These are phyloP conservation scores for Holacanthella duospinosa DNA, from an alignment of 2,888 invertebrate genomes.

Conservation along the genomic window DNA sequence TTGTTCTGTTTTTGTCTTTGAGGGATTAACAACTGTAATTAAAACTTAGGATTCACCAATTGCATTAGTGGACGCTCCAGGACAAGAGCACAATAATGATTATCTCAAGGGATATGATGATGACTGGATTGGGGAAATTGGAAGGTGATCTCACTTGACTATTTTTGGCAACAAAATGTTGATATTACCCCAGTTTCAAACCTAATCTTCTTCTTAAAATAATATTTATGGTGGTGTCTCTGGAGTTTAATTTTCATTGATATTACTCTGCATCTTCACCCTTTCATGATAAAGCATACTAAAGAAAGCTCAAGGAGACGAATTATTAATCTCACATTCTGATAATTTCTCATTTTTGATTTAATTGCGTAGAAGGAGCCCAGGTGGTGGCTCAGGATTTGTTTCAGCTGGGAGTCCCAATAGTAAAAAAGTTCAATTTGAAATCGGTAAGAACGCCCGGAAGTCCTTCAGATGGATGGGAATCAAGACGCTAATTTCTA, in stretches of 20 bases:
- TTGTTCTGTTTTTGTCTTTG: no score
- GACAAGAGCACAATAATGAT: no score
- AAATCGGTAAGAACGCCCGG: slow-evolving; percentile 25
- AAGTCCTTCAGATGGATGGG: not conserved
- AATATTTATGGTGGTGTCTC: no score
- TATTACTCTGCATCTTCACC: not conserved
- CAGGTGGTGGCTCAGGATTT: not conserved
- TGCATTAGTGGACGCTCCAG: no score
- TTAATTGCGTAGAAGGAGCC: not conserved
- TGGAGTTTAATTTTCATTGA: not conserved
- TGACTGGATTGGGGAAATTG: no score
- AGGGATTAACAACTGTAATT: no score
- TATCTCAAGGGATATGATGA: no score
- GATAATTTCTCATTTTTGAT: not conserved
- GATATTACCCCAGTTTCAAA: no score
- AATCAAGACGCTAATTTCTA: not conserved
- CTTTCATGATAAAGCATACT: not conserved
- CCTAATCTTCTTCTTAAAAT: no score
- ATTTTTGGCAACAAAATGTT: no score
- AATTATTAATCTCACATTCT: not conserved
- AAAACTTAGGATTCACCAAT: no score
- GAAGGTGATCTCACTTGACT: no score
- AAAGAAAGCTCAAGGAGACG: not conserved
- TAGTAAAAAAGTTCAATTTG: slow-evolving; percentile 32
- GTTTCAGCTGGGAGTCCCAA: slow-evolving; percentile 23